Conservation (phyloP, 2,113 vertebrate genomes). For the Leucopsar rothschildi region DNA sequence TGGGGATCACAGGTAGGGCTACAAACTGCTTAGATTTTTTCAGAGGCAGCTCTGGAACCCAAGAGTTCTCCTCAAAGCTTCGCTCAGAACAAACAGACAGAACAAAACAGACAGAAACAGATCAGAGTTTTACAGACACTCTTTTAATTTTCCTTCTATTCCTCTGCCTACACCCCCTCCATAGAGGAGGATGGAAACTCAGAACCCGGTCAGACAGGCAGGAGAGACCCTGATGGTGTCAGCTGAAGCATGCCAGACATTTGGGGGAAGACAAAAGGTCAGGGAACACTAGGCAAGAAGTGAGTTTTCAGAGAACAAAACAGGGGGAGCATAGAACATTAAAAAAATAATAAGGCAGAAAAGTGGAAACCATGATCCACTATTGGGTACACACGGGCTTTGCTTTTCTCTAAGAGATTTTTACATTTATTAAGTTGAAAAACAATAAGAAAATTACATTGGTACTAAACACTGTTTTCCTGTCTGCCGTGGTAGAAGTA, state of each 20-base stretch:
- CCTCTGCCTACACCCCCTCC: not conserved
- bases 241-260: constrained; percentile 31
- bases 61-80: not conserved
- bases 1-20: not conserved
- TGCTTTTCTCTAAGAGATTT: not conserved
- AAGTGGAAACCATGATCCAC: not conserved
- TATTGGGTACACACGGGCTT: not conserved
- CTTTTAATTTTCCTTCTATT: not conserved
- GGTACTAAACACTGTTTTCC: not conserved
- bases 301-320: not conserved
- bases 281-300: not conserved
- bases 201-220: not conserved
- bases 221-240: constrained; percentile 26
- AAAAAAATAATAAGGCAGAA: not conserved
- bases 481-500: not conserved
- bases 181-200: not conserved
- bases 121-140: not conserved
- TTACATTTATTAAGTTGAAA: not conserved
- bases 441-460: not conserved
- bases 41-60: not conserved
- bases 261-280: constrained; percentile 9
- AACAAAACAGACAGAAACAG: not conserved
- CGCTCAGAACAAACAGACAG: not conserved
- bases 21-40: not conserved
- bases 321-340: not conserved